These are phyloP conservation scores for Henricia sp. DNA, from an alignment of 53 echinoderm and acorn worm species.

Conservation along the genomic window DNA sequence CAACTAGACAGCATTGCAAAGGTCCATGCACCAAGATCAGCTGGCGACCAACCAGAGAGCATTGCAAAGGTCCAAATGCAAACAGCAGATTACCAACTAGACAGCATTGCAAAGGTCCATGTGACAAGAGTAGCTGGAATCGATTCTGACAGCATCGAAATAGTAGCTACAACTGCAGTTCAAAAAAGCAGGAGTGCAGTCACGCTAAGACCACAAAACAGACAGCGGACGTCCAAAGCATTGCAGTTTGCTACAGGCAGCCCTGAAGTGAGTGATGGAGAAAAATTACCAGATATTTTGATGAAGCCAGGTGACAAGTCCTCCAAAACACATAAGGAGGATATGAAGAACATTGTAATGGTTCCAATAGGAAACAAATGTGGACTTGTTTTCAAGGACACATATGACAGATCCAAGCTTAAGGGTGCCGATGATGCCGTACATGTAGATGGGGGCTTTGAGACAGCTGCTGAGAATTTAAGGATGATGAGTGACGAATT, in stretches of 20 bases:
- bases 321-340: background rate
- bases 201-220: too few species aligned
- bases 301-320: constrained; percentile 3
- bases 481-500: constrained; percentile 26
- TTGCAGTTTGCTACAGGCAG: too few species aligned
- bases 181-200: too few species aligned
- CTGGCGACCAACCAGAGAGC: background rate
- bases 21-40: background rate
- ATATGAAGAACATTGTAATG: background rate
- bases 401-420: constrained; percentile 3
- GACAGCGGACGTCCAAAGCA: too few species aligned
- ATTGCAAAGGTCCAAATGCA: constrained; percentile 4
- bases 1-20: background rate
- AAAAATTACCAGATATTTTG: background rate
- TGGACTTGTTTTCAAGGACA: too few species aligned
- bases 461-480: background rate
- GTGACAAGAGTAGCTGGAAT: background rate
- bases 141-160: constrained; percentile 6
- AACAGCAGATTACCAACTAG: background rate
- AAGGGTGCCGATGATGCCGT: background rate
- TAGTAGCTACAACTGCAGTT: too few species aligned
- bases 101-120: constrained; percentile 9
- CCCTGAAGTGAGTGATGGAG: too few species aligned
- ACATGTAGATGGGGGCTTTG: background rate
- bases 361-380: background rate